Conservation (phyloP, 2,888 invertebrate genomes). For the Chymomyza fuscimana region DNA sequence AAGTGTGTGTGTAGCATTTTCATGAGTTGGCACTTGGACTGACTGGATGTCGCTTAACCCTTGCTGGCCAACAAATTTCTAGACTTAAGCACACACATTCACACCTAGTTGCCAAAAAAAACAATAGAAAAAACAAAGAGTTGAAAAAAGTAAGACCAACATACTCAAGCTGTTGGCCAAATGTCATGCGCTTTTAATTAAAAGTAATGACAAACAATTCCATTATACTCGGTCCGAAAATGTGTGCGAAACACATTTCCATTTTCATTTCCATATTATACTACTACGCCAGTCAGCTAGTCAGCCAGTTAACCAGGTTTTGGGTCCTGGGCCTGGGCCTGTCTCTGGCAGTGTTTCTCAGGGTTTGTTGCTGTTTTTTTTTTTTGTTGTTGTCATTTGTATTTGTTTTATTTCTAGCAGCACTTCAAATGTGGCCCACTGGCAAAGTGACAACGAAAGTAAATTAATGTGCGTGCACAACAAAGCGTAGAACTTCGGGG, state of each 20-base stretch:
- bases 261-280: conserved; percentile 74
- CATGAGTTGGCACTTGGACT: conserved; percentile 48
- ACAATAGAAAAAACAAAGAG: not conserved
- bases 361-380: conserved; percentile 29
- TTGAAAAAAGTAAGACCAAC: conserved; percentile 26
- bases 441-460: conserved; percentile 75
- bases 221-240: conserved; percentile 64
- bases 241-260: conserved; percentile 74
- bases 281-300: conserved; percentile 38
- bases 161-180: conserved; percentile 62
- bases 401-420: conserved; percentile 16
- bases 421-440: conserved; percentile 74
- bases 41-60: conserved; percentile 36
- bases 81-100: conserved; percentile 40
- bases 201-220: conserved; percentile 77
- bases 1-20: conserved; percentile 24
- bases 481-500: not conserved
- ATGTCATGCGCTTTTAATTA: conserved; percentile 78
- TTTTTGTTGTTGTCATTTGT: conserved; percentile 69
- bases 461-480: conserved; percentile 72
- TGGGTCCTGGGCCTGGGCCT: not conserved
- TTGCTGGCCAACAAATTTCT: conserved; percentile 19
- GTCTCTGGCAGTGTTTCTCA: not conserved
- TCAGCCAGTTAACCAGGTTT: not conserved
- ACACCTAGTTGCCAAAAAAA: conserved; percentile 43